Evolutionary conservation across 2,113 vertebrate genomes (phyloP).

Genomic region (Emberiza fucata): DNA sequence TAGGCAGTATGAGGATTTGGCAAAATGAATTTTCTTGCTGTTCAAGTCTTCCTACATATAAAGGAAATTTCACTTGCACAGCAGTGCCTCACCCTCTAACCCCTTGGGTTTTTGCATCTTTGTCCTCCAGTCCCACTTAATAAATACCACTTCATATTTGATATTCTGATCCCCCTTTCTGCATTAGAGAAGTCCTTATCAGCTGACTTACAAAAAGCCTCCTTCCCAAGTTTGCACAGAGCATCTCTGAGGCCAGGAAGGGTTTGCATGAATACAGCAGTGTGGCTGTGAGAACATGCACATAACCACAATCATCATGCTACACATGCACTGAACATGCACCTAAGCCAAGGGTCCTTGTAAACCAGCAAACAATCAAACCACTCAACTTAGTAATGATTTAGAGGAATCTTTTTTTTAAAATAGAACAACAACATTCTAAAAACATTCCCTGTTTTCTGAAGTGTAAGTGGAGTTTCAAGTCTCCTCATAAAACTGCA

Average conservation of each 20-base stretch:
- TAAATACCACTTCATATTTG: neutral
- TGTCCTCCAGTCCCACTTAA: neutral
- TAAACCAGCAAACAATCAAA: neutral
- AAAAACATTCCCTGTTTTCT: neutral
- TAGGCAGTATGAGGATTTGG: neutral
- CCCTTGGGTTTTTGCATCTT: neutral
- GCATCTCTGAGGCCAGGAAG: neutral
- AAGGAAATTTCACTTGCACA: neutral
- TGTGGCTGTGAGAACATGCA: neutral
- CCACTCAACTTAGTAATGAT: neutral
- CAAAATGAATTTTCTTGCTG: neutral
- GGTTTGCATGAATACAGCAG: neutral
- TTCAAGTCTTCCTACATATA: neutral
- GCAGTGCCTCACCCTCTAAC: neutral
- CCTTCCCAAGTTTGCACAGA: neutral
- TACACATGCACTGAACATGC: neutral
- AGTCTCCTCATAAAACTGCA: neutral
- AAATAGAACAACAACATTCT: neutral
- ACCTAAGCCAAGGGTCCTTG: neutral
- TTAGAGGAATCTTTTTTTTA: neutral
- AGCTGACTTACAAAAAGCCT: neutral
- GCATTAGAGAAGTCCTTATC: neutral
- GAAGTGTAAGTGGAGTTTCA: neutral
- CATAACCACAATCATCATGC: neutral
- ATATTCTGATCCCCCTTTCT: neutral